phyloP scores from a whole-genome alignment of 2,113 vertebrate genomes.

The Crotalus tigris region DNA sequence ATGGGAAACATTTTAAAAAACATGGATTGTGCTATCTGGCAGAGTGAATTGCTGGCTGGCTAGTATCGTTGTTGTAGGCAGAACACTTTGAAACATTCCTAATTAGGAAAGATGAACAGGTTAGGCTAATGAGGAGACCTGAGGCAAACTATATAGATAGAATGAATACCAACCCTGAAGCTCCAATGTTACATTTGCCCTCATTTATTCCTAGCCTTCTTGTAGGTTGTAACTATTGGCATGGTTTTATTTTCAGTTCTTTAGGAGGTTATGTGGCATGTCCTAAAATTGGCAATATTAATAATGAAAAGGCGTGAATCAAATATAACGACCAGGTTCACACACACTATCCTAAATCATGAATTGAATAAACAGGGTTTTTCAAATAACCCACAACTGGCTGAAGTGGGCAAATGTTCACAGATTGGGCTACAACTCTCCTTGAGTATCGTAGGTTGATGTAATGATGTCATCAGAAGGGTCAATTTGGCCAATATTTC shows the following conservation, averaged over 20 bases:
- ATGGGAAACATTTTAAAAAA: neutral
- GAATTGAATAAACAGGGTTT: neutral
- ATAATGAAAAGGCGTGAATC: neutral
- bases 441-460: neutral
- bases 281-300: neutral
- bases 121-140: neutral
- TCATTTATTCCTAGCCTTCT: neutral
- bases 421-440: neutral
- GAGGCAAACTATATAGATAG: neutral
- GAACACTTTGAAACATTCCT: neutral
- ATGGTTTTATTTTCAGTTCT: neutral
- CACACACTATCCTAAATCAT: neutral
- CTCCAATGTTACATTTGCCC: neutral
- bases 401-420: neutral
- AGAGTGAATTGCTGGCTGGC: neutral
- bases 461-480: neutral
- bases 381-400: neutral
- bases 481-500: neutral
- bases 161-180: neutral
- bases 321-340: neutral
- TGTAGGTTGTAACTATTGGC: neutral
- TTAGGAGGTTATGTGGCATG: neutral
- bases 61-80: neutral
- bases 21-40: neutral
- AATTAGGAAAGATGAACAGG: slow-evolving; percentile 6